A percentile compares a stretch with the other conserved stretches of the same genome.
Evolutionary conservation across 2,888 invertebrate genomes (phyloP).

Genomic region (Nemotelus pantherinus): DNA sequence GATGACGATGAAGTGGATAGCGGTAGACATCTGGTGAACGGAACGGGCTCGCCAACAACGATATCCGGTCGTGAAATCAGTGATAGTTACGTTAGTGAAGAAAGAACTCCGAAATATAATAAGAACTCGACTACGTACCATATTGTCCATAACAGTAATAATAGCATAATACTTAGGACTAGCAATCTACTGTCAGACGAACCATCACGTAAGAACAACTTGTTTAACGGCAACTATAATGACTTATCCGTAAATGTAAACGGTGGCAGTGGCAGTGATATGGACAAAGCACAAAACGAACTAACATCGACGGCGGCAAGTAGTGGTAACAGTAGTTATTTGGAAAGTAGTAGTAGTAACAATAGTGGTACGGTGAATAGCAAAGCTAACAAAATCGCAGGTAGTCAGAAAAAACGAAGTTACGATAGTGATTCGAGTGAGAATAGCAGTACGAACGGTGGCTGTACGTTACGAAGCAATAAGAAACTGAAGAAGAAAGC

Average conservation of each 20-base stretch:
- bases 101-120: conserved; percentile 48
- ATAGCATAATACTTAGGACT: conserved; percentile 44
- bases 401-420: conserved; percentile 54
- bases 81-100: conserved; percentile 50
- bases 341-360: conserved; percentile 46
- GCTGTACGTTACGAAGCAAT: conserved; percentile 47
- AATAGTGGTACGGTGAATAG: conserved; percentile 28
- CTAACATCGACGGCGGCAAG: conserved; percentile 20
- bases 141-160: conserved; percentile 44
- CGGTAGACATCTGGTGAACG: conserved; percentile 46
- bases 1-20: neutral
- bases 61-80: conserved; percentile 43
- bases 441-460: conserved; percentile 52
- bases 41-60: conserved; percentile 45
- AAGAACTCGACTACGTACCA: conserved; percentile 41
- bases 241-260: conserved; percentile 21
- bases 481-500: conserved; percentile 53
- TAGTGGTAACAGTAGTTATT: conserved; percentile 39
- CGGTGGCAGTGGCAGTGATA: conserved; percentile 39
- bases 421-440: conserved; percentile 58
- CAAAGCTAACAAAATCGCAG: conserved; percentile 28
- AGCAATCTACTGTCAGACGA: conserved; percentile 35
- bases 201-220: conserved; percentile 48
- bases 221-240: conserved; percentile 46
- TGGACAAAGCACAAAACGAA: conserved; percentile 42